A percentile compares a stretch with the other conserved stretches of the same genome.
Conservation (phyloP, 2,797 vertebrate genomes). For the Apogon hyalosoma region DNA sequence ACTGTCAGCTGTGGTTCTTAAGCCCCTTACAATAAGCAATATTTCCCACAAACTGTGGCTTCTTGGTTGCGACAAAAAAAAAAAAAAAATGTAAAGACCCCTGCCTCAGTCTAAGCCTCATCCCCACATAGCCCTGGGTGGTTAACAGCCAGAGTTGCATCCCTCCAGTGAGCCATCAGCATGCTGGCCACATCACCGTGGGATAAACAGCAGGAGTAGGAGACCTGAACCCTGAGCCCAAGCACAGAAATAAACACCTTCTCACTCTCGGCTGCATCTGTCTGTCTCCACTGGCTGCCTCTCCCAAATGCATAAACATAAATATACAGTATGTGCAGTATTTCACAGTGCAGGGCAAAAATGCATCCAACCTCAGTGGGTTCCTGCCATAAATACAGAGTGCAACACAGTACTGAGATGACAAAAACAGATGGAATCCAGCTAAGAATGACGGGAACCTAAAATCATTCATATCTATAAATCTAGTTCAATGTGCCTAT, state of each 20-base stretch:
- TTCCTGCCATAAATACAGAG: neutral
- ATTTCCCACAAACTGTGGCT: neutral
- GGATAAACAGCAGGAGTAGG: conserved; percentile 41
- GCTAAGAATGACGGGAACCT: neutral
- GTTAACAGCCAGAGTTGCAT: conserved; percentile 26
- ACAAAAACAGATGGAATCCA: neutral
- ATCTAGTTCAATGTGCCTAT: too few relatives aligned
- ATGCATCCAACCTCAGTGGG: neutral
- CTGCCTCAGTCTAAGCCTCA: neutral
- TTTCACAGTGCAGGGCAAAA: neutral
- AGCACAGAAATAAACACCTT: conserved; percentile 38
- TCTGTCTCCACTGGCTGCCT: conserved; percentile 13
- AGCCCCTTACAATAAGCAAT: conserved; percentile 1
- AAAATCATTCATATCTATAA: neutral
- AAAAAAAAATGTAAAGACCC: conserved; percentile 20
- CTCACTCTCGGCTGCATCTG: conserved; percentile 27
- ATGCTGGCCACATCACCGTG: conserved; percentile 32
- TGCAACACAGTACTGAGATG: neutral
- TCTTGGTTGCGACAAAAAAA: conserved; percentile 11
- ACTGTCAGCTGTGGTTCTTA: neutral
- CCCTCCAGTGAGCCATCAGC: conserved; percentile 37
- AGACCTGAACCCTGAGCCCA: conserved; percentile 2
- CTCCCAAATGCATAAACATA: conserved; percentile 7
- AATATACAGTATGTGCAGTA: conserved; percentile 4
- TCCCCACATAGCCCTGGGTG: conserved; percentile 6